Evolutionary conservation across 1,140 invertebrate species (phyloP), one percentile per base, ranked within the genome.

Genomic region (Zaprionus taronus): DNA sequence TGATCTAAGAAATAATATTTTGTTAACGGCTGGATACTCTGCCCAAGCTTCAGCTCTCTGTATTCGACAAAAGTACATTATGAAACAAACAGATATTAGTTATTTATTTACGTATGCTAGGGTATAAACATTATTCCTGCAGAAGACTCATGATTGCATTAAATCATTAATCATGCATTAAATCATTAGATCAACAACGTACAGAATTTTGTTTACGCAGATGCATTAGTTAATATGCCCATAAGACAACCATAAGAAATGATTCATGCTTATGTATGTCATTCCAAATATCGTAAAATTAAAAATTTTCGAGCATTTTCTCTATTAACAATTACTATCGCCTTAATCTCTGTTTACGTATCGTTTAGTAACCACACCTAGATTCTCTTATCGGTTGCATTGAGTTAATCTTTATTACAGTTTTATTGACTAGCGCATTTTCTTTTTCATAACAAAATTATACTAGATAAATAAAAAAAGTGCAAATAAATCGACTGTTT

Each of bases 221-320:
- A 9, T 44, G 1, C 7, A 4, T 44, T 0, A 62, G n/a, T n/a
- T 20, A 31, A 62, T n/a, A 62, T 47, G 41, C 60, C 58, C 60
- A 4, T 2, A 5, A 20, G 1, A 26, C 5, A 5, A n/a, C 2
- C 5, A 28, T 2, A 31, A 20, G 2, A 2, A 1, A 28, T 62
- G 41, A 28, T 49, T 44, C 60, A 62, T 26, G 41, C 24, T 62
- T 17, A 26, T n/a, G 31, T 4, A 17, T 17, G 63, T 24, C 31
- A 51, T 41, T 66, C 63, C 49, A 41, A 60, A 17, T 47, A 47
- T 9, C 41, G 15, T 41, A 6, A 5, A n/a, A 6, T 41, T 1
- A 6, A 7, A 47, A n/a, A 17, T 6, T 6, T n/a, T n/a, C 14
- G n/a, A 41, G 2, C 4, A 15, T 7, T n/a, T 15, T 47, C n/a